These are phyloP conservation scores for Brachionus manjavacas DNA, from an alignment of 1,140 invertebrate species.

Conservation along the genomic window DNA sequence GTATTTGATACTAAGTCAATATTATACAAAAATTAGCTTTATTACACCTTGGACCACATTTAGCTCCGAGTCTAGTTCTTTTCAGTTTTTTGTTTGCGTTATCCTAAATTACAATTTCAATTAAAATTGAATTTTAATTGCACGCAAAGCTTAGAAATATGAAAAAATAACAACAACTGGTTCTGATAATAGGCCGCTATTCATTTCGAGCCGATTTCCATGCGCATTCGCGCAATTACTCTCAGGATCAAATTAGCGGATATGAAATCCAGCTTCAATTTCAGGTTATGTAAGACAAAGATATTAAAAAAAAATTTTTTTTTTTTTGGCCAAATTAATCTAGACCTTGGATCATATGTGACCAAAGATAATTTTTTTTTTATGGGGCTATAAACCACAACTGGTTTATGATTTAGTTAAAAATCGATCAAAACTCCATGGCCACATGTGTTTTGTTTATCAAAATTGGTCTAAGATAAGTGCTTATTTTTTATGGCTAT, in stretches of 20 bases:
- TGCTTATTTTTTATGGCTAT: background rate
- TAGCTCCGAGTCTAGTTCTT: background rate
- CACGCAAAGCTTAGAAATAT: background rate
- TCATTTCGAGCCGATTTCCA: background rate
- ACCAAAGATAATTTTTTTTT: background rate
- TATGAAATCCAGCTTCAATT: background rate
- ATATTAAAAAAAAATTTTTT: background rate
- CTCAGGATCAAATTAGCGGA: background rate
- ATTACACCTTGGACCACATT: background rate
- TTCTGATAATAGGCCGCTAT: background rate
- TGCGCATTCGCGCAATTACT: background rate
- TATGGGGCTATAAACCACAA: background rate
- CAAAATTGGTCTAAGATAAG: conserved; percentile 1
- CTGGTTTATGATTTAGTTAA: background rate
- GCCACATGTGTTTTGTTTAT: conserved; percentile 10
- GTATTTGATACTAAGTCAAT: background rate
- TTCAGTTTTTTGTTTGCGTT: background rate
- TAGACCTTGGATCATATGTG: background rate
- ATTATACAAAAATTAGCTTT: conserved; percentile 6
- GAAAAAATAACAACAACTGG: conserved; percentile 25
- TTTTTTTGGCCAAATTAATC: background rate
- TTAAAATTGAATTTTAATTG: conserved; percentile 24
- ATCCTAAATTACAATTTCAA: conserved; percentile 26
- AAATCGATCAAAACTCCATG: conserved; percentile 28
- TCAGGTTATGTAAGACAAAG: background rate